phyloP scores from a whole-genome alignment of 2,888 invertebrate genomes.

The Acanthococcus lagerstroemiae region DNA sequence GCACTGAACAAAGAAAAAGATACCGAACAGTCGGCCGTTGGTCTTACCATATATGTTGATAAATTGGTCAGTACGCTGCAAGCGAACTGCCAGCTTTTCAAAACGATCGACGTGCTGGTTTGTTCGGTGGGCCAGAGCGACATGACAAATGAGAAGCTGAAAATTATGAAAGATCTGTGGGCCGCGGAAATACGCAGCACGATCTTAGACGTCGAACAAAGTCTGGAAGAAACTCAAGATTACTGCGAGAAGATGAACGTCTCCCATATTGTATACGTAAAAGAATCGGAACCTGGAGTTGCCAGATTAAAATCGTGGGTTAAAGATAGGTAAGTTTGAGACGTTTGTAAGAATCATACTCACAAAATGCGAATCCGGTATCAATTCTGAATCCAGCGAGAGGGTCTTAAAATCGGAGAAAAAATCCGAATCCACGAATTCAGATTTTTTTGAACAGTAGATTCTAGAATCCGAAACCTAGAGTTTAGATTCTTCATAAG shows the following conservation, averaged over 20 bases:
- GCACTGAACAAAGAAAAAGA: slow-evolving; percentile 42
- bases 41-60: slow-evolving; percentile 77
- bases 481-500: too few species aligned
- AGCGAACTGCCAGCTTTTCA: slow-evolving; percentile 45
- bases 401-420: too few species aligned
- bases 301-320: slow-evolving; percentile 53
- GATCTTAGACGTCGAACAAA: slow-evolving; percentile 39
- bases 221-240: slow-evolving; percentile 56
- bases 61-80: slow-evolving; percentile 56
- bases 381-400: too few species aligned
- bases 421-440: too few species aligned
- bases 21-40: slow-evolving; percentile 54
- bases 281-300: slow-evolving; percentile 49
- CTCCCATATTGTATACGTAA: slow-evolving; percentile 53
- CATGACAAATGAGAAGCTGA: slow-evolving; percentile 48
- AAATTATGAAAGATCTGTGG: slow-evolving; percentile 54
- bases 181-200: slow-evolving; percentile 53
- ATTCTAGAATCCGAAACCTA: slow-evolving; percentile 25
- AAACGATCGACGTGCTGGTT: slow-evolving; percentile 55
- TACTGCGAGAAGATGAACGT: slow-evolving; percentile 52
- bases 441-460: not conserved
- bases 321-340: slow-evolving; percentile 44
- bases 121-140: slow-evolving; percentile 52
- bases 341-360: too few species aligned
- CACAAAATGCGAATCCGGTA: too few species aligned